Evolutionary conservation across 2,797 vertebrate genomes (phyloP).

Genomic region (Aselliscus stoliczkanus): DNA sequence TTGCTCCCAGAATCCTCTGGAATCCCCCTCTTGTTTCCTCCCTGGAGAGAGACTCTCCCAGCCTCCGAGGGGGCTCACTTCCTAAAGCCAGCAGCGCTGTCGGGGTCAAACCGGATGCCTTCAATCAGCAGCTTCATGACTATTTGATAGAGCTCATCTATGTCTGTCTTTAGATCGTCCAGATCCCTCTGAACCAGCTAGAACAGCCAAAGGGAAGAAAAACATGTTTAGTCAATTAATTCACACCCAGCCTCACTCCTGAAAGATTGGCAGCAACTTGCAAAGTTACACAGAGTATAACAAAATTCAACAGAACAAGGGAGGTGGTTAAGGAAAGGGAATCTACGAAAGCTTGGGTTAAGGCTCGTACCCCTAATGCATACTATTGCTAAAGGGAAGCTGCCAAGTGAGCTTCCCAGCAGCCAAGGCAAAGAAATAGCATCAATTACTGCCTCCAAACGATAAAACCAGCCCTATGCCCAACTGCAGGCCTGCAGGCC

Average conservation of each 20-base stretch:
- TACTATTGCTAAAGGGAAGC: not conserved
- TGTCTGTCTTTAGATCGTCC: constrained; percentile 68
- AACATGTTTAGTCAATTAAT: not conserved
- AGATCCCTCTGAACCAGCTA: constrained; percentile 72
- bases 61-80: constrained; percentile 63
- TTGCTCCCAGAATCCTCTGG: not conserved
- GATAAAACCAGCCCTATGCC: not conserved
- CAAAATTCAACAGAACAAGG: not conserved
- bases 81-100: constrained; percentile 64
- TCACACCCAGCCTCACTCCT: not conserved
- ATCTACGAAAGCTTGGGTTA: no score
- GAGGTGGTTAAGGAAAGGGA: not conserved
- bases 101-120: constrained; percentile 54
- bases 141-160: constrained; percentile 73
- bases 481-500: not conserved
- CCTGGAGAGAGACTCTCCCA: not conserved
- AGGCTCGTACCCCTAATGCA: no score
- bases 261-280: not conserved
- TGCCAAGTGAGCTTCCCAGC: not conserved
- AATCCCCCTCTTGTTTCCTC: not conserved
- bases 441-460: not conserved
- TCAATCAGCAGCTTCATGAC: constrained; percentile 71
- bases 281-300: not conserved
- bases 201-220: not conserved
- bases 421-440: not conserved